Conservation (phyloP, 1,140 invertebrate genomes). For the Hyles euphorbiae region DNA sequence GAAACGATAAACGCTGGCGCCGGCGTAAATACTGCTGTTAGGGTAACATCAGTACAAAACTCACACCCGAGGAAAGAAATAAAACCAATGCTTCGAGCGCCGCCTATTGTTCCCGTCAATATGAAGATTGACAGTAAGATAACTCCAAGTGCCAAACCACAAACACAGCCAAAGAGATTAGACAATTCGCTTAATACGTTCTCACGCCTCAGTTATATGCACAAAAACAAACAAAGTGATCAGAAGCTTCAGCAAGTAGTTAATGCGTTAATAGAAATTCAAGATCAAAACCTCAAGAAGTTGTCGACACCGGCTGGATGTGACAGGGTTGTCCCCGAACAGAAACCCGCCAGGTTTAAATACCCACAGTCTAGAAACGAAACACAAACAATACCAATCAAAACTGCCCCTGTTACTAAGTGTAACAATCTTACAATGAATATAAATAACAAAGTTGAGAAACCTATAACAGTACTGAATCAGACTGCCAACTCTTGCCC, state of each 20-base stretch:
- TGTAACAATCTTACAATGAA: too few species aligned
- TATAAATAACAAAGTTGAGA: too few species aligned
- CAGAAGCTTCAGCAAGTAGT: constrained; percentile 23
- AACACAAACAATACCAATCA: too few species aligned
- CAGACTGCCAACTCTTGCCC: too few species aligned
- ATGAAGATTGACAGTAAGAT: constrained; percentile 18
- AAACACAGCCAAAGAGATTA: constrained; percentile 30
- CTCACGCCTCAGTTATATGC: constrained; percentile 59
- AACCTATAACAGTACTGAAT: too few species aligned
- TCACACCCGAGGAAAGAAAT: constrained; percentile 17
- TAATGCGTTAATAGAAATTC: constrained; percentile 15
- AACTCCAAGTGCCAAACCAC: constrained; percentile 35
- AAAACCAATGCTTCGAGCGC: constrained; percentile 16
- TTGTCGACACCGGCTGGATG: not conserved
- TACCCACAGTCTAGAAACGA: too few species aligned
- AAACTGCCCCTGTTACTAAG: too few species aligned
- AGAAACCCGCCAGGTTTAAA: too few species aligned
- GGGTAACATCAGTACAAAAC: not conserved
- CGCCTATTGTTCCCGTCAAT: constrained; percentile 10
- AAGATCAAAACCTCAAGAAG: constrained; percentile 3
- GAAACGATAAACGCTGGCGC: constrained; percentile 43
- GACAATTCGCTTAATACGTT: constrained; percentile 60
- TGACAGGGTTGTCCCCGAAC: not conserved
- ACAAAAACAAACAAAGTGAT: constrained; percentile 56
- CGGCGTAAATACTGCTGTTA: not conserved